Conservation (phyloP, 2,888 invertebrate species). For the Athalia circularis region DNA sequence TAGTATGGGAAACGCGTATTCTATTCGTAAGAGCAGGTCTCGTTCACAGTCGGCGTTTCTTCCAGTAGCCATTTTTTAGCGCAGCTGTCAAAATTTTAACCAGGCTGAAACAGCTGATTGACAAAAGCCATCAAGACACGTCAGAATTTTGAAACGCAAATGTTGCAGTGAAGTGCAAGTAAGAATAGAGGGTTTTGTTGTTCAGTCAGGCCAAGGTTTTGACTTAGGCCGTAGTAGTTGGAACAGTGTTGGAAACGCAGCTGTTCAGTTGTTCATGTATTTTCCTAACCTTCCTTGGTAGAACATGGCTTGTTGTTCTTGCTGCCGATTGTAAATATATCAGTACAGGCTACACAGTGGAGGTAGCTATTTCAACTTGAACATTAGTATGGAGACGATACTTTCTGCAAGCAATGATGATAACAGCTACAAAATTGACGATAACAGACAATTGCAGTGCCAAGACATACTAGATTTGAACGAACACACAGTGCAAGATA, state of each 20-base stretch:
- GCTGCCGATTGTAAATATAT: neutral
- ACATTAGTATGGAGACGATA: neutral
- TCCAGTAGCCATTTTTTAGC: neutral
- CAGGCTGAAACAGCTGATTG: no score
- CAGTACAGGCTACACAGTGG: neutral
- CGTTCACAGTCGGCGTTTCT: conserved; percentile 2
- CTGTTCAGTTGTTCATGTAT: neutral
- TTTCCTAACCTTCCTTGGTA: neutral
- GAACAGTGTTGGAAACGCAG: no score
- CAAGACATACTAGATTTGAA: conserved; percentile 25
- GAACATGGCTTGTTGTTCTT: neutral
- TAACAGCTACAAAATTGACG: neutral
- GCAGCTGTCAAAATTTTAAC: neutral
- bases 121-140: neutral
- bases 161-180: neutral
- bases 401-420: conserved; percentile 3
- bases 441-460: conserved; percentile 17
- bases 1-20: conserved; percentile 66
- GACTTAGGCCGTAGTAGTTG: neutral
- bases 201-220: no score
- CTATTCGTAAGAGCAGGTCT: conserved; percentile 51
- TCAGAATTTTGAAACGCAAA: neutral
- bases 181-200: neutral
- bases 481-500: conserved; percentile 27
- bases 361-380: neutral